phyloP scores from a whole-genome alignment of 2,113 vertebrate species.

The Microtus montanus region DNA sequence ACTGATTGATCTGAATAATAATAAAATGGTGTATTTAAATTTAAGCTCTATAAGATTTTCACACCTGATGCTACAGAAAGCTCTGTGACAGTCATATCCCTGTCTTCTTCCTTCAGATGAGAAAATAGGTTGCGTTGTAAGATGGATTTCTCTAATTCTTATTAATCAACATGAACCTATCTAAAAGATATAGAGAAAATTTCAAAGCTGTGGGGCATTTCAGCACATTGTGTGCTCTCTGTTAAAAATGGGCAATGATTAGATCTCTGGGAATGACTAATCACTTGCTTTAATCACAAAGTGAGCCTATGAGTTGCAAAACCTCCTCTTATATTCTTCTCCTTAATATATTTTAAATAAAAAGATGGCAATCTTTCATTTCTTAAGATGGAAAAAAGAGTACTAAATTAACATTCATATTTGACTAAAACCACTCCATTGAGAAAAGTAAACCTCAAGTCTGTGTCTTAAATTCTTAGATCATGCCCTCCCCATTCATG shows the following conservation, averaged over 20 bases:
- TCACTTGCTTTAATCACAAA: neutral
- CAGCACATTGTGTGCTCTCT: neutral
- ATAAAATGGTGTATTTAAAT: neutral
- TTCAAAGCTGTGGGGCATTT: neutral
- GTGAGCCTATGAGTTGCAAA: neutral
- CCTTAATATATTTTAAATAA: neutral
- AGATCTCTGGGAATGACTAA: neutral
- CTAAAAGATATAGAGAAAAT: neutral
- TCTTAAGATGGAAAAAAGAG: neutral
- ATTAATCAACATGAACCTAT: neutral
- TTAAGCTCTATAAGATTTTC: neutral
- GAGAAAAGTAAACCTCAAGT: neutral
- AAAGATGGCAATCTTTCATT: neutral
- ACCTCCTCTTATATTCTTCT: neutral
- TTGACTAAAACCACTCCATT: neutral
- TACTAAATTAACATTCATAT: neutral
- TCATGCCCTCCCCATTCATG: neutral
- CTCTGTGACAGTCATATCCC: neutral
- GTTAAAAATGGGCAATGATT: neutral
- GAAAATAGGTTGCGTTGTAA: neutral
- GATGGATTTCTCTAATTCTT: slow-evolving; percentile 11
- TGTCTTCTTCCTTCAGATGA: neutral
- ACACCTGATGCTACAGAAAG: neutral
- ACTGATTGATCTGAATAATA: neutral
- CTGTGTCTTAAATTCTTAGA: neutral